phyloP scores from a whole-genome alignment of 2,888 invertebrate species.

The Amphipyra berbera region DNA sequence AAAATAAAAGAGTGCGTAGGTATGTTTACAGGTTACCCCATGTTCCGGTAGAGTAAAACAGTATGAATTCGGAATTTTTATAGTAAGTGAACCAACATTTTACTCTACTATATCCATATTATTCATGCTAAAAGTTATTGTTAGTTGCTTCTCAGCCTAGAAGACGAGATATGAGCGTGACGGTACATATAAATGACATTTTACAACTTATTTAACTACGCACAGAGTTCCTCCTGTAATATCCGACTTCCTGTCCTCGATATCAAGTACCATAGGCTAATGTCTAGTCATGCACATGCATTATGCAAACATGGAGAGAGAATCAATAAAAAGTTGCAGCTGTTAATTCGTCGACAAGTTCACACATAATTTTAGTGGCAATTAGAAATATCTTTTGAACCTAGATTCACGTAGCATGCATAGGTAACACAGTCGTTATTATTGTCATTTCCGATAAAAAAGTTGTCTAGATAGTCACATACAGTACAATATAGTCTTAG shows the following conservation, averaged over 20 bases:
- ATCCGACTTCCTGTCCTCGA: slow-evolving; percentile 74
- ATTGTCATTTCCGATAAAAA: not conserved
- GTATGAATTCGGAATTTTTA: not conserved
- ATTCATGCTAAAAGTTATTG: too few relatives aligned
- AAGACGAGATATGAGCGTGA: slow-evolving; percentile 25
- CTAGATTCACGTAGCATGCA: not conserved
- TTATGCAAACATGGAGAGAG: slow-evolving; percentile 61
- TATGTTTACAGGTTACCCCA: too few relatives aligned
- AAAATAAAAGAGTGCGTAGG: too few relatives aligned
- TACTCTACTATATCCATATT: not conserved
- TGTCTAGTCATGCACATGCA: slow-evolving; percentile 67
- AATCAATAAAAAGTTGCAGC: slow-evolving; percentile 56
- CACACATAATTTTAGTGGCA: slow-evolving; percentile 22
- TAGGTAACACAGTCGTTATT: not conserved
- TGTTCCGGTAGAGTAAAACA: not conserved
- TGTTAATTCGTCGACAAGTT: slow-evolving; percentile 52
- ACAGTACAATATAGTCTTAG: too few relatives aligned
- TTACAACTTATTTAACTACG: slow-evolving; percentile 33
- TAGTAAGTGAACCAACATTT: not conserved
- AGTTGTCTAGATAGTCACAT: too few relatives aligned
- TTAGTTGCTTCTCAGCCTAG: not conserved
- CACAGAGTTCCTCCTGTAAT: slow-evolving; percentile 44
- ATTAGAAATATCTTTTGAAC: not conserved
- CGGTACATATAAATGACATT: slow-evolving; percentile 28
- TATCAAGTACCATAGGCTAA: slow-evolving; percentile 68